phyloP scores from a whole-genome alignment of 1,140 invertebrate species.

The Pogonomyrmex barbatus region DNA sequence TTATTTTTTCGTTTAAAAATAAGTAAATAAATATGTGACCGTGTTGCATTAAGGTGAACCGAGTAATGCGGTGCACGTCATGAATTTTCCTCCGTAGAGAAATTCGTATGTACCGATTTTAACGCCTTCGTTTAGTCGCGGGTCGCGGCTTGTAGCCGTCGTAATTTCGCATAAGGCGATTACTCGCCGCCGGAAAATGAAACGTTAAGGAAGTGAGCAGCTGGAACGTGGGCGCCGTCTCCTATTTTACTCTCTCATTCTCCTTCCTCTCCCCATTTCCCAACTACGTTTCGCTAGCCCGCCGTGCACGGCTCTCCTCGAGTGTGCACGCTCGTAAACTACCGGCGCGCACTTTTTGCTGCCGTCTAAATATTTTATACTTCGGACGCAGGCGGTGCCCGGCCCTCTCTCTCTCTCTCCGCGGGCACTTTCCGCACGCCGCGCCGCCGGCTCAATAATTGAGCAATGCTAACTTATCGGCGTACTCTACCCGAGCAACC shows the following conservation, averaged over 20 bases:
- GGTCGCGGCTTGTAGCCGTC: constrained; percentile 46
- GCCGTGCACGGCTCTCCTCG: constrained; percentile 40
- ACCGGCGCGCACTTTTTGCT: constrained; percentile 61
- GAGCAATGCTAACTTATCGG: constrained; percentile 51
- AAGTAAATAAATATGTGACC: neutral
- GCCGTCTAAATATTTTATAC: constrained; percentile 60
- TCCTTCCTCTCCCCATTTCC: constrained; percentile 31
- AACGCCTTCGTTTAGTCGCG: constrained; percentile 42
- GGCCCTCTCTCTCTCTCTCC: constrained; percentile 1
- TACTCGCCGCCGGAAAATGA: constrained; percentile 60
- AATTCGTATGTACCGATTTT: constrained; percentile 21
- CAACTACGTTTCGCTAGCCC: neutral
- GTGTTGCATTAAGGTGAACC: constrained; percentile 1
- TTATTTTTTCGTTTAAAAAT: neutral
- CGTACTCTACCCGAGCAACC: constrained; percentile 38
- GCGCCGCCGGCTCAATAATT: constrained; percentile 44
- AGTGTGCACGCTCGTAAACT: constrained; percentile 63
- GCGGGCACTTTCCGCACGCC: constrained; percentile 42
- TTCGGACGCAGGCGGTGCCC: constrained; percentile 56
- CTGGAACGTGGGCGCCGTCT: constrained; percentile 53
- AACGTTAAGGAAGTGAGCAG: constrained; percentile 54
- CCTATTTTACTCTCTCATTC: constrained; percentile 49
- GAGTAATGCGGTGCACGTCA: neutral
- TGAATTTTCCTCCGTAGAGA: constrained; percentile 3
- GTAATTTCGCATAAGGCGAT: constrained; percentile 64